Evolutionary conservation across 2,888 invertebrate species (phyloP), one percentile per base, ranked within the genome.

Genomic region (Hoplodrina blanda): DNA sequence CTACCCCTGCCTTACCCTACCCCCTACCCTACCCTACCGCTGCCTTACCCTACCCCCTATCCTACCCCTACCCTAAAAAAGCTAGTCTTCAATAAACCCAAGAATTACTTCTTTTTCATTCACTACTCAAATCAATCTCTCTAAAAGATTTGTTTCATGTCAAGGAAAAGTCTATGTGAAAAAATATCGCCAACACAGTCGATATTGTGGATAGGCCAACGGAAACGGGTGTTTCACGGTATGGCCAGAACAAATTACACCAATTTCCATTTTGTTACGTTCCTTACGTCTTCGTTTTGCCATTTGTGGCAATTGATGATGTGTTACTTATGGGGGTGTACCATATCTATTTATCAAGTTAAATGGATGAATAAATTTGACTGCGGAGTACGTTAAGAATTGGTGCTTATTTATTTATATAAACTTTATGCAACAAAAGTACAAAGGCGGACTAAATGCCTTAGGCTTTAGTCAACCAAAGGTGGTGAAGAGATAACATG

Each of bases 191-290:
- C 55, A 77, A 77, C 73, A 69, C 63, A 76, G 64, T 71, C 86
- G 73, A 87, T 90, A 89, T 90, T 82, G 86, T 84, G 80, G 81
- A 88, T 88, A 84, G 78, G 80, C 85, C 72, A 75, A 82, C 89
- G 91, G 91, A 92, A 91, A 91, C 89, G 89, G 84, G 85, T 84
- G 88, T 87, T 91, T 86, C 77, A 88, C 84, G 88, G 88, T 83
- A 73, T 85, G 86, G 75, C 81, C 87, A 85, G 88, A 90, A 92
- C 91, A 91, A 92, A 92, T 91, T 90, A 91, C 87, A 81, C 81
- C 86, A 84, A 90, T 91, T 91, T 88, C 88, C 87, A 89, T 88
- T 85, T 85, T 81, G 78, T 80, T 79, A 76, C 83, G 73, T 84
- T 84, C 83, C 82, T 82, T 86, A 69, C 85, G 79, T 78, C 80